Conservation (phyloP, 2,888 invertebrate genomes). For the Syrista parreyssii region DNA sequence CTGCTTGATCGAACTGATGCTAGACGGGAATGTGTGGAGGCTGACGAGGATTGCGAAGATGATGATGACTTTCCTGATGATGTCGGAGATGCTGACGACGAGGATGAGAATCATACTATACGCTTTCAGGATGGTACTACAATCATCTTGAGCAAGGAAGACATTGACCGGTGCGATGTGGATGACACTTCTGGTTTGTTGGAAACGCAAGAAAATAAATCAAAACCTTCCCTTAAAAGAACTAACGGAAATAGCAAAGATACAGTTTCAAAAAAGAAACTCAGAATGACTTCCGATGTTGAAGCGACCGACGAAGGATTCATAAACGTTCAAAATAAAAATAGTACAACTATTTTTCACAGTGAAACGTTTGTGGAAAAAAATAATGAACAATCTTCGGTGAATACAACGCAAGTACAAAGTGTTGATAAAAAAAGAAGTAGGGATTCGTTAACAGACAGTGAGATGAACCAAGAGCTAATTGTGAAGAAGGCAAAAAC, state of each 20-base stretch:
- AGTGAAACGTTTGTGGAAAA: not conserved
- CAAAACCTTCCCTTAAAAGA: not conserved
- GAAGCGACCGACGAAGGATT: slow-evolving; percentile 28
- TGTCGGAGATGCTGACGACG: slow-evolving; percentile 22
- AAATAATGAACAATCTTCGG: not conserved
- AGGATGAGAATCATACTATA: slow-evolving; percentile 26
- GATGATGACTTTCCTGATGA: slow-evolving; percentile 10
- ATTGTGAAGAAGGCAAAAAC: not conserved
- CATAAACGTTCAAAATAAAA: not conserved
- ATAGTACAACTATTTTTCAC: not conserved
- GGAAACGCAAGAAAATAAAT: not conserved
- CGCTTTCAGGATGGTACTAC: slow-evolving; percentile 32
- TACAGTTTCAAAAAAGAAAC: not conserved
- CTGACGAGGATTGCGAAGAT: slow-evolving; percentile 11
- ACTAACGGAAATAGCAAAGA: not conserved
- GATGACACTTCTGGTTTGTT: not conserved
- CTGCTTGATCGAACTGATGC: not conserved
- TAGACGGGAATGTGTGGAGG: slow-evolving; percentile 15
- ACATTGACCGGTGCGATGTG: slow-evolving; percentile 23
- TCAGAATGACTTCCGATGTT: not conserved
- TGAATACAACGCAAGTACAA: not conserved
- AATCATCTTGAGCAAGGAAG: slow-evolving; percentile 24
- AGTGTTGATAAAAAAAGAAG: not conserved
- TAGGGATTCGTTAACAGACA: not conserved
- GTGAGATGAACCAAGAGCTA: not conserved